These are phyloP conservation scores for Delia radicum DNA, from an alignment of 1,140 invertebrate genomes.

Conservation along the genomic window DNA sequence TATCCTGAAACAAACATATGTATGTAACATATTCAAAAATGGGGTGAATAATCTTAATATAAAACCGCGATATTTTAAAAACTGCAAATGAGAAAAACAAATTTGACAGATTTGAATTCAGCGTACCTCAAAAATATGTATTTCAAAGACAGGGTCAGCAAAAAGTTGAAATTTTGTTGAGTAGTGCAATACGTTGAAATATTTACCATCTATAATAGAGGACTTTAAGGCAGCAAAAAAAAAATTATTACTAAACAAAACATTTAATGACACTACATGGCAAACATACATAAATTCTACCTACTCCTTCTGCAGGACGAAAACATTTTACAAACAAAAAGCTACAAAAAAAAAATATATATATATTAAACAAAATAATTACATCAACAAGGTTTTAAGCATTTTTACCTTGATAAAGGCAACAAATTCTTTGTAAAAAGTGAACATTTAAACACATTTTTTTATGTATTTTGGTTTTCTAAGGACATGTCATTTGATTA, in stretches of 20 bases:
- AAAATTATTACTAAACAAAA: background rate
- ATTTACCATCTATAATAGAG: background rate
- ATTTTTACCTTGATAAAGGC: background rate
- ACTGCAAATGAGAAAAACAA: no score
- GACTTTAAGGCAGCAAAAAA: background rate
- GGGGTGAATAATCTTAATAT: no score
- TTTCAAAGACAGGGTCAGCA: no score
- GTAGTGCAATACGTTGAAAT: no score
- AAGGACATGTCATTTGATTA: background rate
- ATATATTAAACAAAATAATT: background rate
- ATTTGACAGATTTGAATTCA: no score
- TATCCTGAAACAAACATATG: no score
- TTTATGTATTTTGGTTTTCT: background rate
- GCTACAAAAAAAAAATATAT: no score
- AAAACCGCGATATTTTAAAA: no score
- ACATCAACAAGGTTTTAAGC: background rate
- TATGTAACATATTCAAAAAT: no score
- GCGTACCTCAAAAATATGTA: no score
- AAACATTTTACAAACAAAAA: no score
- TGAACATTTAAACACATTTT: background rate
- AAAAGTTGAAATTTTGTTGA: no score
- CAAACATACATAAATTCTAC: background rate
- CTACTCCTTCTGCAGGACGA: background rate
- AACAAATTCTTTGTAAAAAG: background rate
- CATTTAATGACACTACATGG: background rate